phyloP scores from a whole-genome alignment of 1,140 invertebrate genomes.

The Doryteuthis pealeii region DNA sequence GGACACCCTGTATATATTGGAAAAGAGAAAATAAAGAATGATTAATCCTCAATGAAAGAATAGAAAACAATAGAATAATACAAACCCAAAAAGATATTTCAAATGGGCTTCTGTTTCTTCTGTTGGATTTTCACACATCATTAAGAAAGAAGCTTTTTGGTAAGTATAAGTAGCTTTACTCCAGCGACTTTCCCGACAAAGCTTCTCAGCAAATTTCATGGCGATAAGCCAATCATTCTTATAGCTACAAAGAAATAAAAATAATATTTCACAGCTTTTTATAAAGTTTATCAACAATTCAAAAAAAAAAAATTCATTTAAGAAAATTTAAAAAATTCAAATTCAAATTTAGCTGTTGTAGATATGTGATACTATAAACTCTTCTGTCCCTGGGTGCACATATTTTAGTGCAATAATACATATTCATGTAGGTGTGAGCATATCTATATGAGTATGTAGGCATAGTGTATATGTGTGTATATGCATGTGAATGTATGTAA shows the following conservation, averaged over 20 bases:
- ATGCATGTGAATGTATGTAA: too few relatives aligned
- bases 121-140: slow-evolving; percentile 69
- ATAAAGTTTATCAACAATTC: slow-evolving; percentile 21
- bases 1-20: too few relatives aligned
- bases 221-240: slow-evolving; percentile 72
- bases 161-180: slow-evolving; percentile 89
- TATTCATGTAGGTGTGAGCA: too few relatives aligned
- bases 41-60: too few relatives aligned
- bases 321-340: neutral
- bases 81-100: too few relatives aligned
- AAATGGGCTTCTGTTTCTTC: slow-evolving; percentile 52
- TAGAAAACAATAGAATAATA: too few relatives aligned
- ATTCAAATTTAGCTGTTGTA: neutral
- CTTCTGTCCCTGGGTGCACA: too few relatives aligned
- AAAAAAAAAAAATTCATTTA: too few relatives aligned
- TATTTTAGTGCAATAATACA: too few relatives aligned
- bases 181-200: slow-evolving; percentile 84
- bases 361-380: neutral
- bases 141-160: slow-evolving; percentile 79
- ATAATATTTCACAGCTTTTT: slow-evolving; percentile 5
- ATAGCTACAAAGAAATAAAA: slow-evolving; percentile 51
- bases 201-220: slow-evolving; percentile 70
- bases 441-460: too few relatives aligned
- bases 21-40: too few relatives aligned
- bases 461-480: too few relatives aligned